phyloP scores from a whole-genome alignment of 1,140 invertebrate species.

The Nasonia vitripennis region DNA sequence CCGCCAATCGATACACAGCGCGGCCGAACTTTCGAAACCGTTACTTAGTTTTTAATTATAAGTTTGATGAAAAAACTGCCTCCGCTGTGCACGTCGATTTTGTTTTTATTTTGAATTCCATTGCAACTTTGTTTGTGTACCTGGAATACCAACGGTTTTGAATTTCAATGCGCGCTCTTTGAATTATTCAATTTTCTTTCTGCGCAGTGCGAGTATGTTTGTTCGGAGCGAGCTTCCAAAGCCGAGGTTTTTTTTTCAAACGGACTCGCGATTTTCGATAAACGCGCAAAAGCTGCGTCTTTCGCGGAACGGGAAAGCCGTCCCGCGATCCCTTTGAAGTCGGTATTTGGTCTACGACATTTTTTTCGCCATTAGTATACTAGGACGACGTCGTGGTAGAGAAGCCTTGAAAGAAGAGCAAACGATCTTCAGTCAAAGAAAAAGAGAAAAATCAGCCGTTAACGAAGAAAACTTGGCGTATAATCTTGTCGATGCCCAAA shows the following conservation, averaged over 20 bases:
- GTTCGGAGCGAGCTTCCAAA: too few species aligned
- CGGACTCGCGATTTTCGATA: too few species aligned
- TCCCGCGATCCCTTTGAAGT: neutral
- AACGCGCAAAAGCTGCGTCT: too few species aligned
- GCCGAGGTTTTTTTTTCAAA: too few species aligned
- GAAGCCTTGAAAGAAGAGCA: neutral
- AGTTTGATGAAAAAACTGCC: constrained; percentile 13
- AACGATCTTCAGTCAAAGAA: constrained; percentile 3
- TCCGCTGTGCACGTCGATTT: neutral
- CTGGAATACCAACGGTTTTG: neutral
- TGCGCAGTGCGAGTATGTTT: too few species aligned
- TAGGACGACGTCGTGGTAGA: too few species aligned
- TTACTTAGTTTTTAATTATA: constrained; percentile 33
- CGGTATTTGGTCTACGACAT: neutral
- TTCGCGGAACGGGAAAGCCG: neutral
- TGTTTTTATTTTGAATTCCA: too few species aligned
- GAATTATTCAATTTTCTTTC: neutral
- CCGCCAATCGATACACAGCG: neutral
- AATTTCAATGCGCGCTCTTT: neutral
- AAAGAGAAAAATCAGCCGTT: constrained; percentile 32
- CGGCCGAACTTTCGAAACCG: constrained; percentile 5
- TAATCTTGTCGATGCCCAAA: constrained; percentile 29
- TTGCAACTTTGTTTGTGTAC: neutral
- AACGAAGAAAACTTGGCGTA: constrained; percentile 10
- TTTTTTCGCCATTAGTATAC: neutral